These are phyloP conservation scores for Sphinx pinastri DNA, from an alignment of 2,888 invertebrate genomes.

Conservation along the genomic window DNA sequence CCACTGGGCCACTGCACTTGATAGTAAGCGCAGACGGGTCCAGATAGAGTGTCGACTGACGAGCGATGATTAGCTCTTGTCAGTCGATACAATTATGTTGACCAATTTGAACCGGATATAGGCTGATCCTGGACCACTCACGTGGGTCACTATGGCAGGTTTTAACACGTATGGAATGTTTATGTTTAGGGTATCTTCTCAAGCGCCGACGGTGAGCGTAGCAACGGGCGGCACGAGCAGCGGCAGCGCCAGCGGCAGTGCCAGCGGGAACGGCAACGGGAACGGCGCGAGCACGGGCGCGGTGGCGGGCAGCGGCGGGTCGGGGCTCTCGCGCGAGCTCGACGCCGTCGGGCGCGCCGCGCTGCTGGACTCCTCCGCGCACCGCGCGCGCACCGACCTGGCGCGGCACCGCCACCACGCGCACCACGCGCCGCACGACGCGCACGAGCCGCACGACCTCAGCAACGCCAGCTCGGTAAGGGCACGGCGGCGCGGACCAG, in stretches of 20 bases:
- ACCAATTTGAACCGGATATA: too few relatives aligned
- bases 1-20: too few relatives aligned
- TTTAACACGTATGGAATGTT: slow-evolving; percentile 17
- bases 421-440: slow-evolving; percentile 63
- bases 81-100: too few relatives aligned
- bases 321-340: slow-evolving; percentile 86
- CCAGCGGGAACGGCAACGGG: slow-evolving; percentile 6
- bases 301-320: slow-evolving; percentile 36
- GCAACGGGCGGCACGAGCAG: slow-evolving; percentile 8
- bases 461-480: slow-evolving; percentile 87
- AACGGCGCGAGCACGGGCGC: slow-evolving; percentile 29
- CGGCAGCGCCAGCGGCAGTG: slow-evolving; percentile 7
- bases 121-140: too few relatives aligned
- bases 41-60: too few relatives aligned
- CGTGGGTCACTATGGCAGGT: too few relatives aligned
- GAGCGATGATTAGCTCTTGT: too few relatives aligned
- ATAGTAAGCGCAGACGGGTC: too few relatives aligned
- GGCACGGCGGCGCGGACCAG: too few relatives aligned
- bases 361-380: slow-evolving; percentile 93
- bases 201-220: slow-evolving; percentile 8
- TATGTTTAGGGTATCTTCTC: slow-evolving; percentile 1
- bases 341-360: slow-evolving; percentile 91
- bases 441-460: slow-evolving; percentile 73
- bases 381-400: slow-evolving; percentile 89
- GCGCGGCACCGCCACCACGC: slow-evolving; percentile 85